Evolutionary conservation across 2,797 vertebrate genomes (phyloP).

Genomic region (Ceyx erithaca): DNA sequence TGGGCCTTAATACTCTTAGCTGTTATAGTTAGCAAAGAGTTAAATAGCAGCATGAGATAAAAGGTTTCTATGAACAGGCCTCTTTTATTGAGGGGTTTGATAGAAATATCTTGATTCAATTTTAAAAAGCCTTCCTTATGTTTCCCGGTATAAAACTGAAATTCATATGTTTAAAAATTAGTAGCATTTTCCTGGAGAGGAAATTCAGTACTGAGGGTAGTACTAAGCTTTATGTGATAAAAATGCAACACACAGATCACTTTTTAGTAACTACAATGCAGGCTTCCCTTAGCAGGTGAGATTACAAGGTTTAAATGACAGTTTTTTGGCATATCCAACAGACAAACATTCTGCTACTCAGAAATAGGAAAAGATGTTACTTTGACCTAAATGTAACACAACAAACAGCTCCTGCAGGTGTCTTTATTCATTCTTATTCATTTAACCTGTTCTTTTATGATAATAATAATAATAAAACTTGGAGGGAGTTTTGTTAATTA

Average conservation of each 20-base stretch:
- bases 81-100: neutral
- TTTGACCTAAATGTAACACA: neutral
- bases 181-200: neutral
- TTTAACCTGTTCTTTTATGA: neutral
- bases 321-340: neutral
- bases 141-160: neutral
- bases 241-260: neutral
- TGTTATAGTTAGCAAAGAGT: neutral
- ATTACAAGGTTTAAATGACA: neutral
- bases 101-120: neutral
- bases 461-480: neutral
- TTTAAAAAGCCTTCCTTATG: neutral
- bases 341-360: neutral
- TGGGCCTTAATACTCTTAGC: neutral
- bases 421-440: neutral
- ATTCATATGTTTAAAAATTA: neutral
- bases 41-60: slow-evolving; percentile 3
- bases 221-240: neutral
- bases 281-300: neutral
- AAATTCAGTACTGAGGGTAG: neutral
- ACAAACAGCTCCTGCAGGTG: neutral
- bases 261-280: neutral
- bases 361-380: neutral
- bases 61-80: neutral
- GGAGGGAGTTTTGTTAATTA: neutral